Evolutionary conservation across 2,888 invertebrate species (phyloP), one percentile per base, ranked within the genome.

Genomic region (Lasioglossum malachurum): DNA sequence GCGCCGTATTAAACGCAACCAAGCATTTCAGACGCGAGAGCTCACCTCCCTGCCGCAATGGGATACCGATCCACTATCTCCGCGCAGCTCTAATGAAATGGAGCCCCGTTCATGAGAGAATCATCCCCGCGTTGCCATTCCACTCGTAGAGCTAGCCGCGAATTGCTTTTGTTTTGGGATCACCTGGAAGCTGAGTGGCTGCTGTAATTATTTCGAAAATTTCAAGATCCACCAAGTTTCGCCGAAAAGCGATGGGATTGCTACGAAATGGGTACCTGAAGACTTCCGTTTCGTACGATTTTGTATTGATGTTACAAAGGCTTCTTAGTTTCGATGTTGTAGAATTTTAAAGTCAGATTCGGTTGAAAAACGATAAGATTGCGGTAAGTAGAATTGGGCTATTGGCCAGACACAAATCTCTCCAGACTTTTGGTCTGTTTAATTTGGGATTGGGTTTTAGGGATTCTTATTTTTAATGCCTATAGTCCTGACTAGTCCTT

Each of bases 1-100:
- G 46, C 31, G 76, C 64, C 64, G 46, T n/a, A 77, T 77, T 31
- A 67, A 67, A 67, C 35, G 49, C 35, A 35, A 57, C 57, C 49
- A 16, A 31, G 27, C 73, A 27, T 49, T 73, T 73, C 73, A 49
- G 31, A 73, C 27, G 14, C 67, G 31, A 35, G 67, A 19, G 38
- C 41, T 35, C 69, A 23, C 71, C 41, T 23, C 71, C 5, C 4
- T 27, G n/a, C n/a, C 71, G 71, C 71, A 71, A 41, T 41, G 71
- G 38, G 71, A 71, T 71, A 71, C 38, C 38, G 41, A 12, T 71
- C n/a, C 38, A 71, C 41, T 41, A 71, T 41, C 12, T n/a, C n/a
- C n/a, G 41, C n/a, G 23, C 4, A 1, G 38, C 23, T n/a, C 38
- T 38, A 71, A 71, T 71, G 71, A 71, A 71, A 71, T 71, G 71